Evolutionary conservation across 1,140 invertebrate species (phyloP).

Genomic region (Bilobella aurantiaca): DNA sequence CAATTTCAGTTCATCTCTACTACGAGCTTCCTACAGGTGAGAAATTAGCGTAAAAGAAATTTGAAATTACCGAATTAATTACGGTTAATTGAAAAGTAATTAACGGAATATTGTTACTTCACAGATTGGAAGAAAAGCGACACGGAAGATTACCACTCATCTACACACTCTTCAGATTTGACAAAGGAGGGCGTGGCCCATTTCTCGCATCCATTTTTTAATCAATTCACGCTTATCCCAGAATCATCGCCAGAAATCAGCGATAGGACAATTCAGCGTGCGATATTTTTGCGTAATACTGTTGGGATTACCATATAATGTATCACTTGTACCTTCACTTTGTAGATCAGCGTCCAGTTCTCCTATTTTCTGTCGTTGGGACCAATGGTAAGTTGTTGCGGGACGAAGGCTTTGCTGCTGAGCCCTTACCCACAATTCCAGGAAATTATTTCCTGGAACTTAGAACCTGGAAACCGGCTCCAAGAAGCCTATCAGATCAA

Average conservation of each 20-base stretch:
- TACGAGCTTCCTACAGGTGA: conserved; percentile 25
- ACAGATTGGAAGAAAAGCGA: no score
- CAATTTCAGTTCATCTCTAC: conserved; percentile 26
- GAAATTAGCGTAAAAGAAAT: background rate
- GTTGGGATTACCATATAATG: background rate
- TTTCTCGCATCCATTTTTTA: background rate
- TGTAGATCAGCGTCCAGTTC: background rate
- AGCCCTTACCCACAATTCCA: background rate
- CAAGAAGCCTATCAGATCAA: background rate
- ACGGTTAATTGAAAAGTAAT: no score
- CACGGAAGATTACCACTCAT: no score
- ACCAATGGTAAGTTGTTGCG: background rate
- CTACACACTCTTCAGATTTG: background rate
- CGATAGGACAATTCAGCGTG: background rate
- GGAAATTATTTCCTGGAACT: background rate
- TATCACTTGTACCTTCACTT: background rate
- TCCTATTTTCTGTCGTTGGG: background rate
- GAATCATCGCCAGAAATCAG: background rate
- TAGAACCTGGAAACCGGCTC: background rate
- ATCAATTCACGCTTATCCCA: background rate
- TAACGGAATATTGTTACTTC: no score
- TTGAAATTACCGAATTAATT: background rate
- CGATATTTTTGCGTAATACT: no score
- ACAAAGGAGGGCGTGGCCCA: background rate
- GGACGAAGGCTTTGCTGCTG: background rate